Conservation (phyloP, 2,113 vertebrate genomes). For the Irena cyanogastra region DNA sequence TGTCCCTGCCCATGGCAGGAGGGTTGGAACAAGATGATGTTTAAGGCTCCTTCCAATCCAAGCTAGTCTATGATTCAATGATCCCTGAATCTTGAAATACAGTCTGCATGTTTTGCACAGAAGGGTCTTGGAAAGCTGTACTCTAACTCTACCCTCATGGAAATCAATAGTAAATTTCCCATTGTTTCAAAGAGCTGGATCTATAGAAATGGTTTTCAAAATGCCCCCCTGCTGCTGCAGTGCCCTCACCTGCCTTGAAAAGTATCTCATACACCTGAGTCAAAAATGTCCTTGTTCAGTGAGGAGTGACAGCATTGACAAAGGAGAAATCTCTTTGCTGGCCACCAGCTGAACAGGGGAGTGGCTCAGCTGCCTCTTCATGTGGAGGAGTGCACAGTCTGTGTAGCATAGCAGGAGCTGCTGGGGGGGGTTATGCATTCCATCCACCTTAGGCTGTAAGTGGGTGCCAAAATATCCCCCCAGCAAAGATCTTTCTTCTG, state of each 20-base stretch:
- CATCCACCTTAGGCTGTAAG: neutral
- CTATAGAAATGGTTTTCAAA: neutral
- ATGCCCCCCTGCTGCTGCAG: neutral
- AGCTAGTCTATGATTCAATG: neutral
- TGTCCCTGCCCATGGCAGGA: neutral
- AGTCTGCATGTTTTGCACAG: neutral
- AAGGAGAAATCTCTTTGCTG: neutral
- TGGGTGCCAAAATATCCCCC: neutral
- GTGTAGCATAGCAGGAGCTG: fast-evolving
- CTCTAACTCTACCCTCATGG: neutral
- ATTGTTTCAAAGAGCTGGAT: neutral
- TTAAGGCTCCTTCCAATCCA: neutral
- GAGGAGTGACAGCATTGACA: neutral
- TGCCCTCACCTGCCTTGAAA: neutral
- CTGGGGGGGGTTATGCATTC: neutral
- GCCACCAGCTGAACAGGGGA: fast-evolving
- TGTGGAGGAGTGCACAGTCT: neutral
- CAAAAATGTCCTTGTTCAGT: neutral
- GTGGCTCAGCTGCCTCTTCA: neutral
- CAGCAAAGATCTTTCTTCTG: neutral
- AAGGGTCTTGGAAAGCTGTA: neutral
- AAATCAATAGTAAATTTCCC: neutral
- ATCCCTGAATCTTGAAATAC: neutral
- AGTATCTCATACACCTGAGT: fast-evolving
- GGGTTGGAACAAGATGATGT: neutral